Evolutionary conservation across 2,113 vertebrate genomes (phyloP).

Genomic region (Pelmatolapia mariae): DNA sequence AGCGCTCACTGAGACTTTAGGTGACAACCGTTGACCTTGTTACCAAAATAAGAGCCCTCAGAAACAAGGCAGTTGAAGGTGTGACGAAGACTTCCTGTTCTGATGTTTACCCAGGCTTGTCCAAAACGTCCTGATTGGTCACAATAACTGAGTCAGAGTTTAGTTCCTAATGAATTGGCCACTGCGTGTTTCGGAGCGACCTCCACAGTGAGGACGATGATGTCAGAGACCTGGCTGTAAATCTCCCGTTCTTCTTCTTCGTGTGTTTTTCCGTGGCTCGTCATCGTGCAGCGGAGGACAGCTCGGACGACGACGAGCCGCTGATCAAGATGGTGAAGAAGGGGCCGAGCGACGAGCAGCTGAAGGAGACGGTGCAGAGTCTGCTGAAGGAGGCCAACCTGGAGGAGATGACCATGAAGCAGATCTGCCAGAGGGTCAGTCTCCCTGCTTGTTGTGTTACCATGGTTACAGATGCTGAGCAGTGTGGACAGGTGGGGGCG

Average conservation of each 20-base stretch:
- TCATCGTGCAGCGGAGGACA: conserved; percentile 72
- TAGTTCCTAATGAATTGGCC: background rate
- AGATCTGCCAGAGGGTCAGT: conserved; percentile 88
- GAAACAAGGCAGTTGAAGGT: background rate
- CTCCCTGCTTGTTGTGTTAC: background rate
- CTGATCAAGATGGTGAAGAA: conserved; percentile 91
- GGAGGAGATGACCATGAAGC: conserved; percentile 97
- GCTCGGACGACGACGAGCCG: conserved; percentile 90
- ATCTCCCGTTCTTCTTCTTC: background rate
- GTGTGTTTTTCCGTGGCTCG: background rate
- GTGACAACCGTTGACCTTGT: background rate
- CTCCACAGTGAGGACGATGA: background rate
- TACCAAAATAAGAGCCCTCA: background rate
- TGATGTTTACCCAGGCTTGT: background rate
- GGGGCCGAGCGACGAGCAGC: conserved; percentile 82
- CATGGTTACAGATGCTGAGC: background rate
- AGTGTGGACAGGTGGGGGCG: background rate
- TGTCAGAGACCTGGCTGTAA: background rate
- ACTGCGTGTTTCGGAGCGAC: rapidly evolving
- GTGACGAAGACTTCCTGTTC: background rate
- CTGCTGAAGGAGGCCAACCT: conserved; percentile 85
- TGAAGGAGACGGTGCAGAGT: conserved; percentile 83
- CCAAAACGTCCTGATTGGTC: background rate
- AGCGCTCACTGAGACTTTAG: background rate
- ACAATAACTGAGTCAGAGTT: background rate